Evolutionary conservation across 2,113 vertebrate species (phyloP).

Genomic region (Sphyrna mokarran): DNA sequence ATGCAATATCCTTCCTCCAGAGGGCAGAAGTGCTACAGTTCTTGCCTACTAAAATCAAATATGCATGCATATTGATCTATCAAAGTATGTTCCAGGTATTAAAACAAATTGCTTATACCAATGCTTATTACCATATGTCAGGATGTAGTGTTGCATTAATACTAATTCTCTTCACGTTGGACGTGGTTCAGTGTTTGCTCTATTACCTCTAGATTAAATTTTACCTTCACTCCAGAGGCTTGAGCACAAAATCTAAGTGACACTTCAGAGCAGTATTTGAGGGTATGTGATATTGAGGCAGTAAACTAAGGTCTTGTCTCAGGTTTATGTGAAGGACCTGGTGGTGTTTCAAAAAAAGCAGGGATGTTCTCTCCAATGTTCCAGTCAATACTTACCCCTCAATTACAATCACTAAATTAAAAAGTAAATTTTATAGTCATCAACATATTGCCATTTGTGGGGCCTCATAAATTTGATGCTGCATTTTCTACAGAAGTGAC

Average conservation of each 20-base stretch:
- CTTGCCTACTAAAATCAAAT: neutral
- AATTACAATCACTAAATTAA: neutral
- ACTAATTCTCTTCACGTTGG: neutral
- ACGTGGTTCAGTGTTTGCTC: neutral
- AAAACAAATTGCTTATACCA: neutral
- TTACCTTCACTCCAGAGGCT: neutral
- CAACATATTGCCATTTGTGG: neutral
- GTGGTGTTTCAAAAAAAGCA: neutral
- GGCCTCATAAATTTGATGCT: neutral
- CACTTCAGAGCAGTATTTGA: neutral
- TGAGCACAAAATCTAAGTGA: neutral
- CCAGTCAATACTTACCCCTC: neutral
- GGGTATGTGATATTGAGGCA: neutral
- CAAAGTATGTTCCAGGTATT: neutral
- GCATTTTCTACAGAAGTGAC: neutral
- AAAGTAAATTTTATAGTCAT: neutral
- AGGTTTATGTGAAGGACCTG: neutral
- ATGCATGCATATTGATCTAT: neutral
- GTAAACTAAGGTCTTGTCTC: neutral
- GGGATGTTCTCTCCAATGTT: too few relatives aligned
- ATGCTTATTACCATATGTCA: neutral
- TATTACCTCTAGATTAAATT: neutral
- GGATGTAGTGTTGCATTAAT: neutral
- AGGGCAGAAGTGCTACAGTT: constrained; percentile 4
- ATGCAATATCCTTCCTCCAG: neutral